These are phyloP conservation scores for Spongilla lacustris DNA, from an alignment of 37 sponge, comb jelly and placozoan genomes.

Conservation along the genomic window DNA sequence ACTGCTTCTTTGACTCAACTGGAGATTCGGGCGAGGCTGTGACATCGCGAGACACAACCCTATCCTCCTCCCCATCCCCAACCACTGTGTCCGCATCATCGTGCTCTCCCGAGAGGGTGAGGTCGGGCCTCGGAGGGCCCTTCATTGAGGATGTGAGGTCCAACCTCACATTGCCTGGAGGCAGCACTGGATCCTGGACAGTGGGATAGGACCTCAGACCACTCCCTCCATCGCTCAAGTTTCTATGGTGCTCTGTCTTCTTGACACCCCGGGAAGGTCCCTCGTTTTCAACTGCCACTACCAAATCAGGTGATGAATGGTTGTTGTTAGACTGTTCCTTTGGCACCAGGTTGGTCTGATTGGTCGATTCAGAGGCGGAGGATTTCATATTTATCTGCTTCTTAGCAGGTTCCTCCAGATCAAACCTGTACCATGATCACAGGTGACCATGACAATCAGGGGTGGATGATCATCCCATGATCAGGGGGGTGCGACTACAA, in stretches of 20 bases:
- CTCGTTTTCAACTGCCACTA: neutral
- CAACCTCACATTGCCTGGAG: too few species aligned
- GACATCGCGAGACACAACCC: neutral
- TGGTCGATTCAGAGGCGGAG: neutral
- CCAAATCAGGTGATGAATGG: neutral
- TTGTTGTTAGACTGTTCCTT: neutral
- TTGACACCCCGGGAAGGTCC: neutral
- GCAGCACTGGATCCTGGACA: too few species aligned
- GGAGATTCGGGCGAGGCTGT: neutral
- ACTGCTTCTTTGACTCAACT: neutral
- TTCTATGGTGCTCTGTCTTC: neutral
- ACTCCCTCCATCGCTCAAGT: neutral
- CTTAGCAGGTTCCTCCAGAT: neutral
- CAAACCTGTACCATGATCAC: neutral
- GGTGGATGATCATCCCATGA: too few species aligned
- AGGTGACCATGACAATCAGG: neutral
- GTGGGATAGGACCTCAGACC: neutral
- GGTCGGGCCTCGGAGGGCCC: neutral
- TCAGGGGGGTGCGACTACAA: too few species aligned
- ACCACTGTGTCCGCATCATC: conserved; percentile 19
- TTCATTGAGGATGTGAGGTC: too few species aligned
- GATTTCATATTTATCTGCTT: neutral
- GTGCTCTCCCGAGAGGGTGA: neutral
- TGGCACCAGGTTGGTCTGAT: neutral
- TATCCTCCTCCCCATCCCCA: conserved; percentile 14